A percentile compares a stretch with the other conserved stretches of the same genome.
These are phyloP conservation scores for Todiramphus saurophagus DNA, from an alignment of 2,113 vertebrate species.

Conservation along the genomic window DNA sequence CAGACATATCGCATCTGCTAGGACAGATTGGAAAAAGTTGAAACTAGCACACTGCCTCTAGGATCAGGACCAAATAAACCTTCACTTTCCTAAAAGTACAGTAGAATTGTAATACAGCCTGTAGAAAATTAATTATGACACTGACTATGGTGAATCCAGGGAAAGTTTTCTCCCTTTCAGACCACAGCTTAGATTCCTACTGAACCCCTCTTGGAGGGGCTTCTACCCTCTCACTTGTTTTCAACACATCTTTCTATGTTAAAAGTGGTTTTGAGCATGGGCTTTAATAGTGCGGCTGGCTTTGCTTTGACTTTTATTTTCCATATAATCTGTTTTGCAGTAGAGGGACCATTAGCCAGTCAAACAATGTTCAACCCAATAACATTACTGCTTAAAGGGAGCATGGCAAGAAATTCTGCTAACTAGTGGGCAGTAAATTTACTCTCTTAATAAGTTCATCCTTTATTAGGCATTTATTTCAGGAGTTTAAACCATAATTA, in stretches of 20 bases:
- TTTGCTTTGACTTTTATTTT: slow-evolving; percentile 59
- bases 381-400: slow-evolving; percentile 61
- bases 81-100: neutral
- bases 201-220: neutral
- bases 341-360: slow-evolving; percentile 65
- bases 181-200: neutral
- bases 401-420: slow-evolving; percentile 49
- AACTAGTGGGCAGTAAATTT: slow-evolving; percentile 72
- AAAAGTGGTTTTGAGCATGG: slow-evolving; percentile 9
- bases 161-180: neutral
- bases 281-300: slow-evolving; percentile 44
- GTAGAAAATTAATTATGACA: neutral
- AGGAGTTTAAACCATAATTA: slow-evolving; percentile 75
- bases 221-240: slow-evolving; percentile 14
- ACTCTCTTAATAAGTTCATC: slow-evolving; percentile 77
- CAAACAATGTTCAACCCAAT: slow-evolving; percentile 67
- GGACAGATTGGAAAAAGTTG: neutral
- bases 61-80: slow-evolving; percentile 25
- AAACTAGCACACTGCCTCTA: slow-evolving; percentile 8
- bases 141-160: neutral
- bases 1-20: neutral
- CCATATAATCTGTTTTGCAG: slow-evolving; percentile 66
- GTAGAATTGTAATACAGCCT: neutral
- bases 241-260: slow-evolving; percentile 40
- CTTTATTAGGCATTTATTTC: slow-evolving; percentile 81